phyloP scores from a whole-genome alignment of 1,140 invertebrate genomes.

The Drosophila lowei region DNA sequence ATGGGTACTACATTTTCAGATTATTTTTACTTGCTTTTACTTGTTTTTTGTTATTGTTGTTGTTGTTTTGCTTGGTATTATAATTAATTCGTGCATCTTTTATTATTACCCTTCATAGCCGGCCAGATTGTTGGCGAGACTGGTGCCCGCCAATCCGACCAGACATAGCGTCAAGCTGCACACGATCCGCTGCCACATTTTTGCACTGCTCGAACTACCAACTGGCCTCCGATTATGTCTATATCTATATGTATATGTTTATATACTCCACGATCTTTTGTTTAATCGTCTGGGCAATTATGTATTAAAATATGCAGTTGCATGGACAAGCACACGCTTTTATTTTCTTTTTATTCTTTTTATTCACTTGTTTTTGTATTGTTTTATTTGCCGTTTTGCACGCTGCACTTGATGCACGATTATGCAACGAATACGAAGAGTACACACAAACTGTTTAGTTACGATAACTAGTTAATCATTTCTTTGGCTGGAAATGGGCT shows the following conservation, averaged over 20 bases:
- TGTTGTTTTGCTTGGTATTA: conserved; percentile 2
- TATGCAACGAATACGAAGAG: conserved; percentile 46
- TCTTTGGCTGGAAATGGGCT: conserved; percentile 11
- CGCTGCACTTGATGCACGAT: conserved; percentile 60
- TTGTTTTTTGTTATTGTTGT: conserved; percentile 8
- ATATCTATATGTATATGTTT: conserved; percentile 13
- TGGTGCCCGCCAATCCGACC: conserved; percentile 40
- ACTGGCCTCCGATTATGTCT: conserved; percentile 1
- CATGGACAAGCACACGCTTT: conserved; percentile 49
- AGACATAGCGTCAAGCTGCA: conserved; percentile 63
- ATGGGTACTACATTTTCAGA: conserved; percentile 43
- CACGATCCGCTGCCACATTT: conserved; percentile 72
- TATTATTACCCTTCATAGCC: conserved; percentile 75
- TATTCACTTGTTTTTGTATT: conserved; percentile 2
- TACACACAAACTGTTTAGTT: conserved; percentile 13
- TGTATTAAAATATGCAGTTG: conserved; percentile 76
- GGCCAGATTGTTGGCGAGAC: conserved; percentile 64
- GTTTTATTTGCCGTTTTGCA: conserved; percentile 38
- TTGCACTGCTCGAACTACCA: conserved; percentile 1
- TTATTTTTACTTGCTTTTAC: conserved; percentile 16
- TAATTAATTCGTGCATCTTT: conserved; percentile 48
- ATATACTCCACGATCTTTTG: conserved; percentile 25
- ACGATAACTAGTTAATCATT: conserved; percentile 2
- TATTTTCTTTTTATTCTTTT: conserved; percentile 15
- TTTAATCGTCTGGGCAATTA: conserved; percentile 44